These are phyloP conservation scores for Natator depressus DNA, from an alignment of 2,113 vertebrate species.

Conservation along the genomic window DNA sequence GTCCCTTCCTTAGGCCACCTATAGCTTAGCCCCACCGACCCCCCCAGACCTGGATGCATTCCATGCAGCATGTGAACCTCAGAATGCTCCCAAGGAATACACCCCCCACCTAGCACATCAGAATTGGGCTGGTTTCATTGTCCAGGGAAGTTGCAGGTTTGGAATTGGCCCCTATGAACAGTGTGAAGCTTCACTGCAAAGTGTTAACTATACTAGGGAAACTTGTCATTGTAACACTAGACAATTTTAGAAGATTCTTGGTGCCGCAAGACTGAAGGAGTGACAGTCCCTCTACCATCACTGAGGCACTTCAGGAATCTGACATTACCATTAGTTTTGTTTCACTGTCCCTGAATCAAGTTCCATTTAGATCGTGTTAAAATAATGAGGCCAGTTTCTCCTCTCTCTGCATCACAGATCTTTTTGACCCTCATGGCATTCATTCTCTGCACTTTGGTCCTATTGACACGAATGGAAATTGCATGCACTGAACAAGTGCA, in stretches of 20 bases:
- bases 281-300: neutral
- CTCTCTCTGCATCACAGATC: neutral
- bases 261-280: neutral
- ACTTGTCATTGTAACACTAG: neutral
- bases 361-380: neutral
- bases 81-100: neutral
- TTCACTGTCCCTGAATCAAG: neutral
- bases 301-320: neutral
- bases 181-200: neutral
- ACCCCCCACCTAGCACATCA: neutral
- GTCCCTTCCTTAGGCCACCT: neutral
- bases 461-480: neutral
- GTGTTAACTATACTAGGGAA: neutral
- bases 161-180: neutral
- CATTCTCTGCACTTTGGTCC: neutral
- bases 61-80: neutral
- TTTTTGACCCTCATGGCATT: neutral
- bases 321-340: neutral
- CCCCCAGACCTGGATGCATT: neutral
- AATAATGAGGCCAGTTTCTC: neutral
- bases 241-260: neutral
- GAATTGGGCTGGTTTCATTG: accelerated
- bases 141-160: neutral
- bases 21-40: accelerated
- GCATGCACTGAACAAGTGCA: neutral